These are phyloP conservation scores for Carposina sasakii DNA, from an alignment of 1,140 invertebrate species.

Conservation along the genomic window DNA sequence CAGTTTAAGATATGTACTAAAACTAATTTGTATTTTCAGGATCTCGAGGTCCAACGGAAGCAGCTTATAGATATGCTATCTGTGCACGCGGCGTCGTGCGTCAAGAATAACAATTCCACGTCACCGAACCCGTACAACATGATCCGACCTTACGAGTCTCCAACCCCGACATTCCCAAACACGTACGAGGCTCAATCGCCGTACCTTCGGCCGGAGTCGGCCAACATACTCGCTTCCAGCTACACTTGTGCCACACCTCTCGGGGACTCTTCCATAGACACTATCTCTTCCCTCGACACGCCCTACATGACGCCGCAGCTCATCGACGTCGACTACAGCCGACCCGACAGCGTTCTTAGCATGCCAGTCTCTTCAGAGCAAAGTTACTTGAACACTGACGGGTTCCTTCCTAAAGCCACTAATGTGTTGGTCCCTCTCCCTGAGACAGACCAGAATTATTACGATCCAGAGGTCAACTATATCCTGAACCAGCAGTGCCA, in stretches of 20 bases:
- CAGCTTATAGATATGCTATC: conserved; percentile 83
- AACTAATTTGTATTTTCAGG: too few relatives aligned
- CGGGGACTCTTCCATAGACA: conserved; percentile 55
- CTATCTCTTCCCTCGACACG: conserved; percentile 52
- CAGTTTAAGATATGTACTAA: too few relatives aligned
- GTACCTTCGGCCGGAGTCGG: conserved; percentile 68
- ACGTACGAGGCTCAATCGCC: conserved; percentile 62
- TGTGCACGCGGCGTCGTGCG: conserved; percentile 79
- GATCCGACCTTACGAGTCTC: conserved; percentile 58
- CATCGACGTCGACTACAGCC: conserved; percentile 47
- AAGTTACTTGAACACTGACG: conserved; percentile 54
- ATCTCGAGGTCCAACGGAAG: conserved; percentile 81
- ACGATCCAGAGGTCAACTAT: conserved; percentile 57
- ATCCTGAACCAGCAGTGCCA: conserved; percentile 56
- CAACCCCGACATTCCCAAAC: conserved; percentile 55
- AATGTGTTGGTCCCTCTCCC: conserved; percentile 59
- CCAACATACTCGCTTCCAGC: conserved; percentile 68
- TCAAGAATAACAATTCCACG: conserved; percentile 75
- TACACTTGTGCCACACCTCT: conserved; percentile 61
- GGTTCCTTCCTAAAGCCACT: conserved; percentile 55
- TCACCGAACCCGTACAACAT: conserved; percentile 49
- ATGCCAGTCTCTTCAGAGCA: conserved; percentile 46
- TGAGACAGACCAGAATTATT: conserved; percentile 57
- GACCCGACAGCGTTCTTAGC: conserved; percentile 64
- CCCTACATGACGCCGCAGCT: conserved; percentile 47